Conservation (phyloP, 2,113 vertebrate species). For the Sylvietta virens region DNA sequence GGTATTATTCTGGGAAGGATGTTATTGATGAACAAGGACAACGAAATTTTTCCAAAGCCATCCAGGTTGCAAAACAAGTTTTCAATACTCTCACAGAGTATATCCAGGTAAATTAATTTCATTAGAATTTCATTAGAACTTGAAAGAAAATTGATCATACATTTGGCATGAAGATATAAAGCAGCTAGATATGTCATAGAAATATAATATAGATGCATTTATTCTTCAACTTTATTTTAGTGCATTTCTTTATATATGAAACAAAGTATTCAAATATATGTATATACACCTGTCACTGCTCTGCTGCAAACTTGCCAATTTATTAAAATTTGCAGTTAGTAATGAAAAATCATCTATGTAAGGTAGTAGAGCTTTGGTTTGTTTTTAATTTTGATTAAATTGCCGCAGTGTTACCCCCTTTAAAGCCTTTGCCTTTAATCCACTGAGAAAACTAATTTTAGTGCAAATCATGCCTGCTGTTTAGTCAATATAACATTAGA, state of each 20-base stretch:
- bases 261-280: background rate
- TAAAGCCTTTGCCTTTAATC: background rate
- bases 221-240: background rate
- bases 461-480: background rate
- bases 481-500: background rate
- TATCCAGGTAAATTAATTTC: constrained; percentile 83
- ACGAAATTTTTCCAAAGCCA: constrained; percentile 96
- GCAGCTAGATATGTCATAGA: background rate
- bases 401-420: background rate
- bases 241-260: background rate
- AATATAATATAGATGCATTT: background rate
- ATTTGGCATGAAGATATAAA: background rate
- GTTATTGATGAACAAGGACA: constrained; percentile 96
- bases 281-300: background rate
- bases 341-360: background rate
- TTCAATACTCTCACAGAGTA: constrained; percentile 97
- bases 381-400: background rate
- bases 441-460: background rate
- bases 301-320: background rate
- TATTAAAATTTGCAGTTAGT: background rate
- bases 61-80: constrained; percentile 96
- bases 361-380: background rate
- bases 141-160: background rate
- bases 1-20: constrained; percentile 98
- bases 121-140: background rate